These are phyloP conservation scores for Zophobas morio DNA, from an alignment of 1,140 invertebrate species.

Conservation along the genomic window DNA sequence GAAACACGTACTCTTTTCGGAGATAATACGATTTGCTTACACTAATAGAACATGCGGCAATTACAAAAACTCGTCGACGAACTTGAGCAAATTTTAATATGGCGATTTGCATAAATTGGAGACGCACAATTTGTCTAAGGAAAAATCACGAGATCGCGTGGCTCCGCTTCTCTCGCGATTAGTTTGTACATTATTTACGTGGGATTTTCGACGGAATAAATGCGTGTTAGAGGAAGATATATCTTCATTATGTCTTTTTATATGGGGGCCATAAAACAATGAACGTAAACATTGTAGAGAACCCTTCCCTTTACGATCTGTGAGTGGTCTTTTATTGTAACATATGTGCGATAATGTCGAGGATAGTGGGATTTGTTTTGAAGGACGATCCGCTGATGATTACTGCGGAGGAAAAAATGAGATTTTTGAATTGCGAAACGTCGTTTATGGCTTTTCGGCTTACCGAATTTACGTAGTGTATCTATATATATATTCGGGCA, in stretches of 20 bases:
- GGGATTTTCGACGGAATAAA: constrained; percentile 31
- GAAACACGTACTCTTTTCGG: constrained; percentile 50
- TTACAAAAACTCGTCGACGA: constrained; percentile 34
- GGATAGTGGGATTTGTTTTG: constrained; percentile 1
- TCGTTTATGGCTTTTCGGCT: too few relatives aligned
- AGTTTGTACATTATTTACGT: constrained; percentile 40
- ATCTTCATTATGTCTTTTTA: constrained; percentile 45
- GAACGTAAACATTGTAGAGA: constrained; percentile 45
- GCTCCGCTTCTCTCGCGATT: constrained; percentile 23
- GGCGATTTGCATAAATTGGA: constrained; percentile 32
- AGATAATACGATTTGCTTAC: constrained; percentile 49
- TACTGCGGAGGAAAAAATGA: background rate
- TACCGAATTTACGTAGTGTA: too few relatives aligned
- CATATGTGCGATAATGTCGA: constrained; percentile 22
- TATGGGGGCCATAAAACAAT: constrained; percentile 44
- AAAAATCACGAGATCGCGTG: constrained; percentile 10
- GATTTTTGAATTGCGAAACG: background rate
- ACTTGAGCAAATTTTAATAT: constrained; percentile 39
- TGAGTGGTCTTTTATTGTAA: constrained; percentile 40
- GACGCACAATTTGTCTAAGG: constrained; percentile 8
- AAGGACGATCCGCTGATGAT: background rate
- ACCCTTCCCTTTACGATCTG: constrained; percentile 42
- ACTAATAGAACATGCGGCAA: constrained; percentile 40
- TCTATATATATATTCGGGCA: too few relatives aligned
- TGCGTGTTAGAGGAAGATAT: constrained; percentile 37